A percentile compares a stretch with the other conserved stretches of the same genome.
Conservation (phyloP, 2,888 invertebrate species). For the Eilema griseolum region DNA sequence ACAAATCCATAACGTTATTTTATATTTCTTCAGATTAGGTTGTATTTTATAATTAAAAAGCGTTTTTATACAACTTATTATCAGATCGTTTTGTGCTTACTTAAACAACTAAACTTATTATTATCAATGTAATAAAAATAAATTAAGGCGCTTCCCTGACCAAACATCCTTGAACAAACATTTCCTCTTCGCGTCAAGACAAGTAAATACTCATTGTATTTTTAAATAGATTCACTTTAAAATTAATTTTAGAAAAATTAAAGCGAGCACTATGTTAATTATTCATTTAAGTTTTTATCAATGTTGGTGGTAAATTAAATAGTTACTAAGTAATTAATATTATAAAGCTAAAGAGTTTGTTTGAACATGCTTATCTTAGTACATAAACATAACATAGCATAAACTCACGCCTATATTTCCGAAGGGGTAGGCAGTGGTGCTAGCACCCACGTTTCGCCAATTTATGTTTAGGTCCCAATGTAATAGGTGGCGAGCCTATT, state of each 20-base stretch:
- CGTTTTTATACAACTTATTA: background rate
- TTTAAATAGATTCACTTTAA: background rate
- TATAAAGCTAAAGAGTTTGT: too few species aligned
- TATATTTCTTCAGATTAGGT: background rate
- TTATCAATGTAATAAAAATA: slow-evolving; percentile 1
- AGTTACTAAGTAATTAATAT: too few species aligned
- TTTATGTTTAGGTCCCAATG: too few species aligned
- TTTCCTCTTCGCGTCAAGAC: background rate
- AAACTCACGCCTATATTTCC: too few species aligned
- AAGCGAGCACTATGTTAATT: background rate
- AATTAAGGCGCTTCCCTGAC: background rate
- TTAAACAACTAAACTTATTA: background rate
- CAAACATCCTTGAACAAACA: background rate
- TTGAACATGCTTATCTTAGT: too few species aligned
- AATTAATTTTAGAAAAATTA: background rate
- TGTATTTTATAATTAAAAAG: background rate
- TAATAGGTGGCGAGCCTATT: too few species aligned
- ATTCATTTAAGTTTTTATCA: background rate
- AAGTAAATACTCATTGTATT: background rate
- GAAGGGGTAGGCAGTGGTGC: too few species aligned
- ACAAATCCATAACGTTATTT: background rate
- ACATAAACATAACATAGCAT: too few species aligned
- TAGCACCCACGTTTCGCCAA: too few species aligned
- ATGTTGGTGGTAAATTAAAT: too few species aligned
- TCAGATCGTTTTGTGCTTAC: background rate